Evolutionary conservation across 1,140 invertebrate species (phyloP), one percentile per base, ranked within the genome.

Genomic region (Phenacoccus solenopsis): DNA sequence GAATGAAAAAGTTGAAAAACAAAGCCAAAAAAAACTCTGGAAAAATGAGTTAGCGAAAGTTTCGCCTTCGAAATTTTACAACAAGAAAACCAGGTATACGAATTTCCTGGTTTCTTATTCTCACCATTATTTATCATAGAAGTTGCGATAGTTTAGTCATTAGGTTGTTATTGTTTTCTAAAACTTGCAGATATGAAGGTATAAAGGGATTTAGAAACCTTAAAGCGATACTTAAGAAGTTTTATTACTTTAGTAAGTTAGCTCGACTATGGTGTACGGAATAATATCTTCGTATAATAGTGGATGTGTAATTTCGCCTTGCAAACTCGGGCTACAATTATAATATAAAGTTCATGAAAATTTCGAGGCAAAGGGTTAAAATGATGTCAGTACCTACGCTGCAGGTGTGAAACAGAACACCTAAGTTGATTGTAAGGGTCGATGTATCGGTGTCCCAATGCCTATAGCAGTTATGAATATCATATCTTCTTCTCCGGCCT

Each of bases 151-250:
- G 59, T 64, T 64, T 64, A 27, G 59, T 64, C 21, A 64, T 64
- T 64, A 64, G 22, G 59, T 64, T 64, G 25, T 64, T 64, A 64
- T 64, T 64, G 59, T 64, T 64, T 64, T 64, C 21, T 64, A 64
- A 24, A 64, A 64, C 59, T 64, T 64, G 22, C 25, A 64, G 25
- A 25, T 64, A 64, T 64, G 59, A 64, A 24, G 59, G 25, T 27
- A 27, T 64, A 64, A 64, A 64, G 25, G 59, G 59, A 64, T 64
- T 64, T 64, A 24, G 59, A 64, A 64, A 64, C 59, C 59, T 64
- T 64, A 64, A 64, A 25, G 59, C 59, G 59, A 64, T 64, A 64
- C 59, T 27, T 24, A 64, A 64, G 25, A 64, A 64, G 22, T 64
- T 64, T 64, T 64, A 64, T 64, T 27, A 27, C 59, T 27, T 64